Evolutionary conservation across 2,888 invertebrate genomes (phyloP).

Genomic region (Chelonus formosanus): DNA sequence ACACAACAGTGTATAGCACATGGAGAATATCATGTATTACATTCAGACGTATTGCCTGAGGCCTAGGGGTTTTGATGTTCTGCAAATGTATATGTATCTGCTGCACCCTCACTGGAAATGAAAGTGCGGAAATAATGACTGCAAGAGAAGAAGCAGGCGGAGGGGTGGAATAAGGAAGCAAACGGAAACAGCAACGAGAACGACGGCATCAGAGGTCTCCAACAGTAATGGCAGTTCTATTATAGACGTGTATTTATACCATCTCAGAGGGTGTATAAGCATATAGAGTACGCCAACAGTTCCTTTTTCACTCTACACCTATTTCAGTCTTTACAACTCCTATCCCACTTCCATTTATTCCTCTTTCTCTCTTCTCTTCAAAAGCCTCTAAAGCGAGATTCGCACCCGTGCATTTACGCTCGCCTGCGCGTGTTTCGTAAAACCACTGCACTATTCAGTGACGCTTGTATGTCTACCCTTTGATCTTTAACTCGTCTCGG

Average conservation of each 20-base stretch:
- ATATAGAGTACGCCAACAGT: slow-evolving; percentile 3
- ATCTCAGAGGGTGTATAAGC: slow-evolving; percentile 13
- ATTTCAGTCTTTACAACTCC: slow-evolving; percentile 22
- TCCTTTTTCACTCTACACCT: slow-evolving; percentile 19
- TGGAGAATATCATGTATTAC: too few relatives aligned
- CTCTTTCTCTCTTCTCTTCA: slow-evolving; percentile 33
- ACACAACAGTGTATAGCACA: too few relatives aligned
- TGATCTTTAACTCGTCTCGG: slow-evolving; percentile 37
- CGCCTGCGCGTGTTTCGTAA: slow-evolving; percentile 35
- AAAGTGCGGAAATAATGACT: slow-evolving; percentile 7
- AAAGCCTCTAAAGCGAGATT: slow-evolving; percentile 34
- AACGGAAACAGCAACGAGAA: not conserved
- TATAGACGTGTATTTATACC: too few relatives aligned
- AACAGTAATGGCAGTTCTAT: too few relatives aligned
- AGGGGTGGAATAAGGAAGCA: too few relatives aligned
- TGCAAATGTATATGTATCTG: not conserved
- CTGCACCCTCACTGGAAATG: not conserved
- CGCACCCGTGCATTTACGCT: slow-evolving; percentile 26
- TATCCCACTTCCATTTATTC: slow-evolving; percentile 26
- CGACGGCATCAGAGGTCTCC: not conserved
- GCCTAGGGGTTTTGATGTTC: not conserved
- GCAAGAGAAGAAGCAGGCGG: not conserved
- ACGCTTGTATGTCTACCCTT: slow-evolving; percentile 33
- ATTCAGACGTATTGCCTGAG: not conserved
- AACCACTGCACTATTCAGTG: slow-evolving; percentile 33